Evolutionary conservation across 2,888 invertebrate genomes (phyloP).

Genomic region (Pilophorus perplexus): DNA sequence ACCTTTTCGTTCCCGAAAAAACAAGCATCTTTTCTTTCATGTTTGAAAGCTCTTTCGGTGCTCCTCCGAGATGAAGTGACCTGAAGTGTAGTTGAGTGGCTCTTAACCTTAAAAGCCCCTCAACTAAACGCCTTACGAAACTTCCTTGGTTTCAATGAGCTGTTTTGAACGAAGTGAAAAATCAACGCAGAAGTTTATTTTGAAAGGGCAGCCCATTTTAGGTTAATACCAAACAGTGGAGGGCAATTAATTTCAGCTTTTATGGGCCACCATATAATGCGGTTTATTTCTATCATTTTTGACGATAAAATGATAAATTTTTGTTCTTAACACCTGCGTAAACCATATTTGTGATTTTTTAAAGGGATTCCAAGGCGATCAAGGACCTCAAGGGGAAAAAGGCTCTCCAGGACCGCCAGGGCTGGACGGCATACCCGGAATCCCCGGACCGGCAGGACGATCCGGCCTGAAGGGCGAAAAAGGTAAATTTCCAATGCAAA

Average conservation of each 20-base stretch:
- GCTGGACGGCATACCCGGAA: constrained; percentile 52
- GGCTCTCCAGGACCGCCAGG: constrained; percentile 52
- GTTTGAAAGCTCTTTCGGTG: not conserved
- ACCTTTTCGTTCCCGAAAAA: not conserved
- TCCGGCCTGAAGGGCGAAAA: constrained; percentile 57
- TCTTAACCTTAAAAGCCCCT: constrained; percentile 31
- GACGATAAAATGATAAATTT: too few species aligned
- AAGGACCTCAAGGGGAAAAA: constrained; percentile 55
- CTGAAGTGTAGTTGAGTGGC: constrained; percentile 12
- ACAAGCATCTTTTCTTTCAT: not conserved
- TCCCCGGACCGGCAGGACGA: constrained; percentile 55
- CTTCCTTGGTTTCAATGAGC: not conserved
- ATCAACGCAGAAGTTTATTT: not conserved
- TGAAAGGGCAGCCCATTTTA: too few species aligned
- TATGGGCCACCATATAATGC: too few species aligned
- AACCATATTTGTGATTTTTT: constrained; percentile 9
- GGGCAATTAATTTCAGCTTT: too few species aligned
- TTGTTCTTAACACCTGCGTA: too few species aligned
- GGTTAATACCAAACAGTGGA: too few species aligned
- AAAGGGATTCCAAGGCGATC: constrained; percentile 45
- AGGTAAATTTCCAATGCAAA: constrained; percentile 48
- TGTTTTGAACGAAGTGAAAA: not conserved
- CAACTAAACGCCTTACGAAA: constrained; percentile 10
- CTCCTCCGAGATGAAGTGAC: constrained; percentile 10
- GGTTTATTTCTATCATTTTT: too few species aligned